Conservation (phyloP, 1,140 invertebrate species). For the Yoshiicerus persimilis region DNA sequence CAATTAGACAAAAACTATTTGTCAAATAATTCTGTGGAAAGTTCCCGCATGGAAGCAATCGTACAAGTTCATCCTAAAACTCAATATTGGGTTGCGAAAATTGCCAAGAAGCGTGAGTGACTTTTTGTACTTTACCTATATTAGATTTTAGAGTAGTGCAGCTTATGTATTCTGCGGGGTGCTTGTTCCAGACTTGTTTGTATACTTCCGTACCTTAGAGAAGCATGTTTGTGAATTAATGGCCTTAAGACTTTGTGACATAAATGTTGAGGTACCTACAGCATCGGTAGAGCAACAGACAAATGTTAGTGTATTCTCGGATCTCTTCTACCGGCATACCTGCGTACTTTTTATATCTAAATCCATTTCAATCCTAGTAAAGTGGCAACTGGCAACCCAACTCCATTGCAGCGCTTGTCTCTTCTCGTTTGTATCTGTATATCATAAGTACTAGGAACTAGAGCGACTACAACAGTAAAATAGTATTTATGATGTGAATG, state of each 20-base stretch:
- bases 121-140: background rate
- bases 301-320: background rate
- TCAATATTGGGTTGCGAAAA: slow-evolving; percentile 34
- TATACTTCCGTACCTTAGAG: background rate
- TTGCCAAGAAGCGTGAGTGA: slow-evolving; percentile 33
- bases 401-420: background rate
- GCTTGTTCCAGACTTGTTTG: background rate
- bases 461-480: background rate
- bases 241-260: background rate
- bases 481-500: background rate
- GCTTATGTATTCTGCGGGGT: background rate
- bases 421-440: background rate
- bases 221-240: background rate
- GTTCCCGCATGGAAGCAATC: slow-evolving; percentile 6
- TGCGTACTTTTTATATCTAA: background rate
- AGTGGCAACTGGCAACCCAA: background rate
- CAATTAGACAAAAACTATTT: background rate
- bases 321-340: background rate
- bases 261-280: background rate
- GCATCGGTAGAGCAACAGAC: background rate
- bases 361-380: background rate
- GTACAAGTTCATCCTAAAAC: slow-evolving; percentile 28
- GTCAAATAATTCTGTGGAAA: background rate
- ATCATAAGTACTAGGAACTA: background rate
- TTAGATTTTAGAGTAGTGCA: background rate